Evolutionary conservation across 2,888 invertebrate species (phyloP), one percentile per base, ranked within the genome.

Genomic region (Neuroscelio doddi): DNA sequence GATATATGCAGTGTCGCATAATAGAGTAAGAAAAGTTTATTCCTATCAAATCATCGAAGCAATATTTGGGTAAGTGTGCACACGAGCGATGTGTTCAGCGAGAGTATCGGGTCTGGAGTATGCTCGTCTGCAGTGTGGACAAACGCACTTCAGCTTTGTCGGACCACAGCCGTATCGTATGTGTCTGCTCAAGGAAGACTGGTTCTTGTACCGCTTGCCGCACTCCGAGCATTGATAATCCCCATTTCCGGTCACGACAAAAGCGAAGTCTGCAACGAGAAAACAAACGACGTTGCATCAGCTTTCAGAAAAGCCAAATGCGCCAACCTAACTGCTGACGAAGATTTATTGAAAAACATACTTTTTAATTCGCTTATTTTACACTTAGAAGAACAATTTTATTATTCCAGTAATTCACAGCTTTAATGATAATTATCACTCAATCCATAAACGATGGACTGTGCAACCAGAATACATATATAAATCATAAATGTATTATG

Each of bases 81-180:
- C 65, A 49, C 72, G 70, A 14, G 71, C 69, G 21, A 79, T 59
- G 70, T 84, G 83, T 26, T 80, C 76, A 36, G 73, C 68, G 38
- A 82, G 74, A 26, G 76, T 77, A 51, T 79, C 79, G 16, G 74
- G 72, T 50, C 80, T 75, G 26, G 77, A 77, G 68, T 82, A 83
- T 29, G 74, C 61, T 66, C 77, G 75, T 62, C 76, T 75, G 66
- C 81, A 81, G 41, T 73, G 68, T 51, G 75, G 72, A 58, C 81
- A 81, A 24, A 75, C 66, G 52, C 76, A 77, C 49, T 76, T 77
- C 38, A 74, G 63, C 46, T 75, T 78, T 38, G 74, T 76, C 16
- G 76, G 74, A 24, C 82, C 81, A 64, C 84, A 84, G 68, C 79
- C 81, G 62, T 82, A 83, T 32, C 78, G 77, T 51, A 64, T 69